These are phyloP conservation scores for Scaptomyza cyrtandrae DNA, from an alignment of 2,888 invertebrate genomes.

Conservation along the genomic window DNA sequence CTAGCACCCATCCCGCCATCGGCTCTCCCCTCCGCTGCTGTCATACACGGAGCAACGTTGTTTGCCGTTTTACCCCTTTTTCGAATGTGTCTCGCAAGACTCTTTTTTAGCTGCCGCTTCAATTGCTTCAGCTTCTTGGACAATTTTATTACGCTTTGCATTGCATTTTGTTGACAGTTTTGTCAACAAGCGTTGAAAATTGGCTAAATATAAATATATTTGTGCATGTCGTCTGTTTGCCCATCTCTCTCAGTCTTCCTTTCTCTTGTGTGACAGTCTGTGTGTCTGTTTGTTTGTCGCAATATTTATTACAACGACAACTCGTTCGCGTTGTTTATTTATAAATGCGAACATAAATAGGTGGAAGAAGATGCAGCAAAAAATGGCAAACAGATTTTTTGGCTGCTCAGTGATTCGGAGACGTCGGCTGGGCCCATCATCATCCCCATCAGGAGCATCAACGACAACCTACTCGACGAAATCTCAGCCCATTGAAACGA, in stretches of 20 bases:
- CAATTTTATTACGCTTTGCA: constrained; percentile 80
- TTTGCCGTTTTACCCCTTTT: constrained; percentile 21
- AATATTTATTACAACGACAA: constrained; percentile 80
- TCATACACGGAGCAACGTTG: constrained; percentile 50
- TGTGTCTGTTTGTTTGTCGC: constrained; percentile 55
- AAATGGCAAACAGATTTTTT: constrained; percentile 55
- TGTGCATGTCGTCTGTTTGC: constrained; percentile 62
- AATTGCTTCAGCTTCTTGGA: constrained; percentile 69
- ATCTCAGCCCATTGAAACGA: constrained; percentile 11
- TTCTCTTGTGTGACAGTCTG: neutral
- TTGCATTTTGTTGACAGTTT: constrained; percentile 84
- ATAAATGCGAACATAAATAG: constrained; percentile 81
- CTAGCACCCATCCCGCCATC: neutral
- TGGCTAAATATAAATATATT: constrained; percentile 83
- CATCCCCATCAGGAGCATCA: constrained; percentile 54
- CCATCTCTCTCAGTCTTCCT: constrained; percentile 28
- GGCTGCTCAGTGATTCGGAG: constrained; percentile 52
- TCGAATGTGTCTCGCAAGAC: constrained; percentile 15
- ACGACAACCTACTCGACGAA: constrained; percentile 43
- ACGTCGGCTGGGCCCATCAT: constrained; percentile 29
- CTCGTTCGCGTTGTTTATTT: constrained; percentile 78
- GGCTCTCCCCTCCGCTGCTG: neutral
- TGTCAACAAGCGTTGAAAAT: constrained; percentile 85
- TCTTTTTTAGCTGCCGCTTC: constrained; percentile 32
- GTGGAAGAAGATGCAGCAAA: constrained; percentile 58